Base-by-base conservation (phyloP, 2,797 vertebrate species). In the Rhincodon typus region DNA sequence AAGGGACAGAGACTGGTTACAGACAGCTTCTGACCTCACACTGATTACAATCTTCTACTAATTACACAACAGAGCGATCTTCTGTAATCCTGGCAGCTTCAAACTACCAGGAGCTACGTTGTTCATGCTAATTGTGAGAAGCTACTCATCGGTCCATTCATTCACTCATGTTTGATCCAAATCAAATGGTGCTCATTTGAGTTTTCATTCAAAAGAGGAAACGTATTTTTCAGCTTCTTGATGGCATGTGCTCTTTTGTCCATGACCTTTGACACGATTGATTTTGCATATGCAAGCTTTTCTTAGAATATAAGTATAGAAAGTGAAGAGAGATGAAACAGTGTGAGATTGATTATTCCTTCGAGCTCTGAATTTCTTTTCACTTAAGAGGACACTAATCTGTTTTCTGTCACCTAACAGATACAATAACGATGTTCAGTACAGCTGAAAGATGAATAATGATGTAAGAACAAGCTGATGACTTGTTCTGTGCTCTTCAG, bases 371-470 rank as follows among this genome's bases (percentile, higher is more conserved):
- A 91, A 62, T 91, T 91, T 91, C 53, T 7, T 17, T 66, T 7
- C 15, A 91, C 4, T 91, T 91, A 66, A 30, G 53, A 38, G 30
- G 34, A 6, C 57, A 57, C 57, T 66, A 91, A 19, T n/a, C 30
- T 91, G 88, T 91, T 57, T 91, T 91, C 53, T 57, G 66, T 91
- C 88, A 66, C 50, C 53, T 91, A 66, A 91, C 88, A 66, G 30
- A 66, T 66, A 66, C 27, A 91, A 30, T 1, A 21, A 91, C 1
- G 17, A 66, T n/a, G 15, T 62, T 57, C 57, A 91, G 87, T 34
- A 62, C 53, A 66, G 53, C 66, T 66, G 17, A 91, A 66, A 91
- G 88, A 91, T 91, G 88, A 91, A 62, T 66, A 91, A 91, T 91
- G 66, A 34, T n/a, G 38, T 84, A 42, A 46, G 23, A 46, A 84